Percentiles rank a stretch among this genome's conserved stretches.
These are phyloP conservation scores for Sarcophaga variegata DNA, from an alignment of 2,888 invertebrate species.

Conservation along the genomic window DNA sequence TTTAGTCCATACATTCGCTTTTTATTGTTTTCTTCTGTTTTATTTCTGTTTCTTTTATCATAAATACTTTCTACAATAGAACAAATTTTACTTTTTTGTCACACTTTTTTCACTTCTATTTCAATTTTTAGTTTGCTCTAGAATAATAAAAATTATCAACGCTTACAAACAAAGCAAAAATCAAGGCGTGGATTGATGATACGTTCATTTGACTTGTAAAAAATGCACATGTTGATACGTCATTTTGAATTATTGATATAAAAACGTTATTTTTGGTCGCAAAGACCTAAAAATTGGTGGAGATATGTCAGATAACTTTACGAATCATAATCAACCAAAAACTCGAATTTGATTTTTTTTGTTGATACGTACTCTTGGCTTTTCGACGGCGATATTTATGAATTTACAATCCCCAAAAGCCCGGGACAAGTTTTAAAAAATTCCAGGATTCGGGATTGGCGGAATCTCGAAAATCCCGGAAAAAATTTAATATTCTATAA, in stretches of 20 bases:
- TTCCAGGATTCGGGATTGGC: too few species aligned
- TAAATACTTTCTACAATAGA: conserved; percentile 2
- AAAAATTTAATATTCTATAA: too few species aligned
- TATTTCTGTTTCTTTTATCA: neutral
- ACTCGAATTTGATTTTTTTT: neutral
- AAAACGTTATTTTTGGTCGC: neutral
- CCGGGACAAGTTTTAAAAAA: too few species aligned
- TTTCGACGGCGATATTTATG: neutral
- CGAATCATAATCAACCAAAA: neutral
- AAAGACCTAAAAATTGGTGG: too few species aligned
- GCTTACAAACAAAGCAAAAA: neutral
- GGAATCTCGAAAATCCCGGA: too few species aligned
- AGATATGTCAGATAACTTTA: too few species aligned
- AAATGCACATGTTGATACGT: neutral
- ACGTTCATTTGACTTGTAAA: neutral
- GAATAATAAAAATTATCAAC: neutral
- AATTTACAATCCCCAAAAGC: too few species aligned
- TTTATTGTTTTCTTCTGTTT: neutral
- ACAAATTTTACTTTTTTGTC: too few species aligned
- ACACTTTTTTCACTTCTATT: neutral
- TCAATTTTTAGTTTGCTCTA: neutral
- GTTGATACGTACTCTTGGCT: neutral
- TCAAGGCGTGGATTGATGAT: neutral
- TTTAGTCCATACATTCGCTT: conserved; percentile 7
- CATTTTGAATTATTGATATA: neutral